A percentile compares a stretch with the other conserved stretches of the same genome.
Evolutionary conservation across 2,113 vertebrate species (phyloP).

Genomic region (Prionailurus viverrinus): DNA sequence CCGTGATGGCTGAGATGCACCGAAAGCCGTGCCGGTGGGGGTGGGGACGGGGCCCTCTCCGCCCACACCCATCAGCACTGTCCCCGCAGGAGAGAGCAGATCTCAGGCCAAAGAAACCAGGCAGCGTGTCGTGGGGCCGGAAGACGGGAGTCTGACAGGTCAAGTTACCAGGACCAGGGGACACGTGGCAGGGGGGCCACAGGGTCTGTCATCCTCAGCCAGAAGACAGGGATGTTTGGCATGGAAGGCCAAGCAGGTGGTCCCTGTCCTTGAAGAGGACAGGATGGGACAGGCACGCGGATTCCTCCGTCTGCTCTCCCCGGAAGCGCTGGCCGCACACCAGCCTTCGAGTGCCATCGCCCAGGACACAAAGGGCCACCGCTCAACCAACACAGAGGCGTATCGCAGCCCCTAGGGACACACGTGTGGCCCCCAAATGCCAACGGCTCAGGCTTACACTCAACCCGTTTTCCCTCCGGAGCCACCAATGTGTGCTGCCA

Average conservation of each 20-base stretch:
- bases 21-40: fast-evolving
- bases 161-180: not conserved
- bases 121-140: not conserved
- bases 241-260: not conserved
- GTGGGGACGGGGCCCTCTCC: fast-evolving
- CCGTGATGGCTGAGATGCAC: fast-evolving
- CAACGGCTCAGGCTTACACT: not conserved
- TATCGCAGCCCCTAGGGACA: not conserved
- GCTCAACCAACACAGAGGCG: not conserved
- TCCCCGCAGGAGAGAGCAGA: too few species aligned
- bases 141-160: not conserved
- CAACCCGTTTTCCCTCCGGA: not conserved
- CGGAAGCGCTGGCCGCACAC: not conserved
- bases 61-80: not conserved
- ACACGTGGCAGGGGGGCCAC: not conserved
- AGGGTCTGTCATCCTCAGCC: not conserved
- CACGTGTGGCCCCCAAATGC: not conserved
- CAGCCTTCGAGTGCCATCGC: too few species aligned
- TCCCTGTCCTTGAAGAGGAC: not conserved
- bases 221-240: not conserved
- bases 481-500: not conserved
- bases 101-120: not conserved
- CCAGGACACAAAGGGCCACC: not conserved
- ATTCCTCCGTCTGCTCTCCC: not conserved
- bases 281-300: not conserved